These are phyloP conservation scores for Tribolium madens DNA, from an alignment of 1,140 invertebrate species.

Conservation along the genomic window DNA sequence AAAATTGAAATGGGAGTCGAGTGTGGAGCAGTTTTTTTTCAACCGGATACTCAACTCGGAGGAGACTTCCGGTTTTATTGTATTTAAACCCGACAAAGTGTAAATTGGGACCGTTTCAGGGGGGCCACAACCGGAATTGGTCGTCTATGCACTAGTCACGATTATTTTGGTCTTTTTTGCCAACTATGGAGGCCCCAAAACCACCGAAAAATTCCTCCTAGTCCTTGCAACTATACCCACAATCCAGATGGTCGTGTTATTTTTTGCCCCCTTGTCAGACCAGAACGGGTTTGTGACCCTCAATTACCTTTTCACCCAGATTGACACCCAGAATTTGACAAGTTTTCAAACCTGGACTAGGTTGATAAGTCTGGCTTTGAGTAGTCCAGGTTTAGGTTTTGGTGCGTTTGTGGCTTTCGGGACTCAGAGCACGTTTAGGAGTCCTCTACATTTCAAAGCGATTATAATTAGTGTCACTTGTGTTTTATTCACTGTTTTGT, in stretches of 20 bases:
- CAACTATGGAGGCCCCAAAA: slow-evolving; percentile 12
- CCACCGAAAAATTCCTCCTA: slow-evolving; percentile 14
- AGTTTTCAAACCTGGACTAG: not conserved
- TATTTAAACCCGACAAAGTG: not conserved
- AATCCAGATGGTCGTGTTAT: not conserved
- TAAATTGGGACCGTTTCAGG: not conserved
- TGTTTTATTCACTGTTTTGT: slow-evolving; percentile 4
- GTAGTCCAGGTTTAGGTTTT: not conserved
- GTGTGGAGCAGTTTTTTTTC: slow-evolving; percentile 30
- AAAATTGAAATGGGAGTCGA: slow-evolving; percentile 33
- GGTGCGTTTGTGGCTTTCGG: slow-evolving; percentile 34
- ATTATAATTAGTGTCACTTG: slow-evolving; percentile 14
- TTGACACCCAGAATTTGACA: not conserved
- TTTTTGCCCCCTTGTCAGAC: not conserved
- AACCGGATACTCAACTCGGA: slow-evolving; percentile 5
- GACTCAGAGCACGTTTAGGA: slow-evolving; percentile 5
- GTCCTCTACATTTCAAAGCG: slow-evolving; percentile 24
- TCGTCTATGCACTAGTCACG: not conserved
- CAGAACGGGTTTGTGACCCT: not conserved
- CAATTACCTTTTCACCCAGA: not conserved
- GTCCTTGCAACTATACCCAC: not conserved
- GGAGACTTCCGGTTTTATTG: not conserved
- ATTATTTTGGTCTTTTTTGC: slow-evolving; percentile 4
- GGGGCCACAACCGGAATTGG: not conserved
- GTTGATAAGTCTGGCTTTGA: not conserved